A percentile compares a stretch with the other conserved stretches of the same genome.
phyloP scores from a whole-genome alignment of 2,113 vertebrate species.

The Tympanuchus pallidicinctus region DNA sequence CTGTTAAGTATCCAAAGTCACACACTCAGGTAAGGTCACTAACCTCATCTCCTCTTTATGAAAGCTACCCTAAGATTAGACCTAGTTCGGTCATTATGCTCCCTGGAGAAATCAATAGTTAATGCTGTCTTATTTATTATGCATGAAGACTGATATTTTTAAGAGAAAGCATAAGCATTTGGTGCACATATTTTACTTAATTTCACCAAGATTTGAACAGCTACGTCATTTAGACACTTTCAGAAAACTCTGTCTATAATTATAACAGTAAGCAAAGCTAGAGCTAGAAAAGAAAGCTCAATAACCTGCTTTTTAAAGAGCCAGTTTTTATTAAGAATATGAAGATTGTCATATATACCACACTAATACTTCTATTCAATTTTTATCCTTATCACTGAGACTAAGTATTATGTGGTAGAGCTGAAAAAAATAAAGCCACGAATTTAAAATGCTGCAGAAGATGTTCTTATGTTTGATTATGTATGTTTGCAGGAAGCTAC shows the following conservation, averaged over 20 bases:
- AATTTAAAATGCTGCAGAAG: background rate
- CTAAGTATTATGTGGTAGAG: background rate
- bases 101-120: slow-evolving; percentile 19
- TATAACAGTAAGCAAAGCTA: slow-evolving; percentile 26
- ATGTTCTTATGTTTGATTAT: background rate
- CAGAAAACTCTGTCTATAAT: background rate
- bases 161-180: background rate
- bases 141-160: background rate
- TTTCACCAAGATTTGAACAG: slow-evolving; percentile 18
- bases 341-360: background rate
- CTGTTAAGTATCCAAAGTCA: slow-evolving; percentile 28
- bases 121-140: slow-evolving; percentile 44
- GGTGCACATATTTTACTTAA: slow-evolving; percentile 1
- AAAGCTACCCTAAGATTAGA: background rate
- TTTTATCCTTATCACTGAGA: background rate
- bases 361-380: background rate
- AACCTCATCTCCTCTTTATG: background rate
- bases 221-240: background rate
- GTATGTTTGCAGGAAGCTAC: accelerated
- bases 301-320: slow-evolving; percentile 6
- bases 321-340: background rate
- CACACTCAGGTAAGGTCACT: slow-evolving; percentile 7
- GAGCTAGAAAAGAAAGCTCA: background rate
- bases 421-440: background rate
- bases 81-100: background rate